These are phyloP conservation scores for Telmatherina bonti DNA, from an alignment of 2,797 vertebrate genomes.

Conservation along the genomic window DNA sequence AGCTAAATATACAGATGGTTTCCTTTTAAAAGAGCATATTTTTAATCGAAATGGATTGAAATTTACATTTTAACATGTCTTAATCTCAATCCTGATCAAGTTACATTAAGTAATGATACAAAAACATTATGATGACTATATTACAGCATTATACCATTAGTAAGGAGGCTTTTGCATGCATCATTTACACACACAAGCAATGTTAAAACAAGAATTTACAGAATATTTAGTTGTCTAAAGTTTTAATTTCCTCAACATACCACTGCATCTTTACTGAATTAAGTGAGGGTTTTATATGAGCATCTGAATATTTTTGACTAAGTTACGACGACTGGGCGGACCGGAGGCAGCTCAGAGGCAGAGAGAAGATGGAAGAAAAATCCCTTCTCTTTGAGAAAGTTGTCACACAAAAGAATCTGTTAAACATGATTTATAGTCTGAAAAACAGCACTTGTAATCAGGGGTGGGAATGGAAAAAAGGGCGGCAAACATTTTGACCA, in stretches of 20 bases:
- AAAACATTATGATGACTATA: neutral
- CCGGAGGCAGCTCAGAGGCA: neutral
- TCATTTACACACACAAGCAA: neutral
- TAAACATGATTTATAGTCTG: conserved; percentile 55
- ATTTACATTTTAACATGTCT: neutral
- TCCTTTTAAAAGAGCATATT: too few species aligned
- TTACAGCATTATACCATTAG: neutral
- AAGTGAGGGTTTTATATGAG: neutral
- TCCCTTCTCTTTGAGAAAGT: neutral
- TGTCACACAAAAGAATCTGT: conserved; percentile 33
- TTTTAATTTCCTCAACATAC: neutral
- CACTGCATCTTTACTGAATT: neutral
- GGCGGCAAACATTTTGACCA: conserved; percentile 76
- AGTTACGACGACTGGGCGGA: neutral
- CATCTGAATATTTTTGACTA: neutral
- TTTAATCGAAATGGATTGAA: neutral
- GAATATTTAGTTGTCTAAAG: neutral
- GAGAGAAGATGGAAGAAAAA: neutral
- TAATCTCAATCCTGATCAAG: neutral
- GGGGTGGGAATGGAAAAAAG: conserved; percentile 64
- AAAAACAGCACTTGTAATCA: conserved; percentile 39
- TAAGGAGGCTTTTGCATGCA: neutral
- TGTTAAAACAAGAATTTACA: neutral
- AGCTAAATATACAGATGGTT: too few species aligned
- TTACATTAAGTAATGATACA: neutral